Evolutionary conservation across 2,113 vertebrate species (phyloP).

Genomic region (Thalassoma bifasciatum): DNA sequence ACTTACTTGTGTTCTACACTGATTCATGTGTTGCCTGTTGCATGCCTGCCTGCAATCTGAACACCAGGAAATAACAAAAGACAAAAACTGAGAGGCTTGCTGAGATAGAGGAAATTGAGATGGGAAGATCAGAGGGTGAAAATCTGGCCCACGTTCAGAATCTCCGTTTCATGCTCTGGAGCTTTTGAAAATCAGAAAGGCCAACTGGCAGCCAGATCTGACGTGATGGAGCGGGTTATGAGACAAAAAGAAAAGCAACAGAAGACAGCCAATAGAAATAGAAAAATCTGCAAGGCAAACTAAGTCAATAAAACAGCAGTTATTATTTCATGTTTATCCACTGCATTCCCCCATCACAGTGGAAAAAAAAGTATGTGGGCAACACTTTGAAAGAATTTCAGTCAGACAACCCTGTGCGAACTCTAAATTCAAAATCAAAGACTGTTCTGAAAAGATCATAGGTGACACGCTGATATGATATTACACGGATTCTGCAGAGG

Average conservation of each 20-base stretch:
- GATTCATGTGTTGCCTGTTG: conserved; percentile 28
- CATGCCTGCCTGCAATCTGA: conserved; percentile 25
- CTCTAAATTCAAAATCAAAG: conserved; percentile 12
- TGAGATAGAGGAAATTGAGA: conserved; percentile 45
- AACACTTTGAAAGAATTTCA: conserved; percentile 32
- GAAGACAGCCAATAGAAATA: conserved; percentile 66
- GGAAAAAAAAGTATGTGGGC: conserved; percentile 7
- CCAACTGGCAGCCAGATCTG: conserved; percentile 76
- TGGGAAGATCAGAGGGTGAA: conserved; percentile 66
- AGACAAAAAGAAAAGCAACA: conserved; percentile 71
- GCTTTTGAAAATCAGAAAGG: conserved; percentile 72
- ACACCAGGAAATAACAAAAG: conserved; percentile 22
- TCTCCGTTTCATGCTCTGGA: conserved; percentile 69
- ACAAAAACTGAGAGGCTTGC: conserved; percentile 33
- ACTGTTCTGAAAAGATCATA: background rate
- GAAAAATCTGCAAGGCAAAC: conserved; percentile 69
- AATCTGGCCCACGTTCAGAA: conserved; percentile 67
- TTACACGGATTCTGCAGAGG: background rate
- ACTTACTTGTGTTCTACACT: background rate
- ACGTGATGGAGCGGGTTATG: conserved; percentile 49
- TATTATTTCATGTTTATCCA: conserved; percentile 27
- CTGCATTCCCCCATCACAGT: background rate
- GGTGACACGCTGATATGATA: background rate
- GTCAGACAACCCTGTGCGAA: background rate
- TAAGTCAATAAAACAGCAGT: conserved; percentile 75